phyloP scores from a whole-genome alignment of 2,797 vertebrate species.

The Argya squamiceps region DNA sequence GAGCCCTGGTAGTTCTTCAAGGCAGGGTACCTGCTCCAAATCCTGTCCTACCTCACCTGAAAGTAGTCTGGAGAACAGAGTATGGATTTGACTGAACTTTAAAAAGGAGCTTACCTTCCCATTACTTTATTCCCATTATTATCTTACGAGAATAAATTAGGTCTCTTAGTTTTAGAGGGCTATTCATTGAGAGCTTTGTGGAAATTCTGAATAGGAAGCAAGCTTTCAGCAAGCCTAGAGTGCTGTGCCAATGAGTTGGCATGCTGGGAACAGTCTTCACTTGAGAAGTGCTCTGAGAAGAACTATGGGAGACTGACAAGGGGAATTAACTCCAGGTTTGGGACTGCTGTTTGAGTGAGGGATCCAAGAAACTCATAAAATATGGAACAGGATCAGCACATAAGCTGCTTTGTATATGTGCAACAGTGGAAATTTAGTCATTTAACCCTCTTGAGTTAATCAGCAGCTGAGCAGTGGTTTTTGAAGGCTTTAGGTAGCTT shows the following conservation, averaged over 20 bases:
- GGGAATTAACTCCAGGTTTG: conserved; percentile 39
- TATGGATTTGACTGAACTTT: neutral
- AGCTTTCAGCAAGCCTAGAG: neutral
- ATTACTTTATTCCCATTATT: no score
- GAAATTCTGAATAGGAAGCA: conserved; percentile 7
- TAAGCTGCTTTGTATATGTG: conserved; percentile 53
- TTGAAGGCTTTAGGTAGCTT: conserved; percentile 42
- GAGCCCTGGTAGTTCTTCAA: neutral
- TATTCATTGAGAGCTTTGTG: conserved; percentile 9
- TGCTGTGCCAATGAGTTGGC: neutral
- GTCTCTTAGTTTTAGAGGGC: neutral
- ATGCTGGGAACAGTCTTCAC: neutral
- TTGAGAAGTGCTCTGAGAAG: neutral
- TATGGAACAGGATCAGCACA: conserved; percentile 56
- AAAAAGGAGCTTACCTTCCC: neutral
- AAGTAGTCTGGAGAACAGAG: neutral
- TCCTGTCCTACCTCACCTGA: neutral
- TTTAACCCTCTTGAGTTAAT: conserved; percentile 57
- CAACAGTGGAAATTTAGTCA: conserved; percentile 47
- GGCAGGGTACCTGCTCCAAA: neutral
- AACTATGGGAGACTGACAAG: conserved; percentile 22
- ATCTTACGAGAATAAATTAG: neutral
- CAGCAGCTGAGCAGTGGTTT: conserved; percentile 44
- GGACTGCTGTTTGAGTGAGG: neutral
- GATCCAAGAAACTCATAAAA: conserved; percentile 55